A percentile compares a stretch with the other conserved stretches of the same genome.
phyloP scores from a whole-genome alignment of 2,888 invertebrate species.

The Drosophila borborema region DNA sequence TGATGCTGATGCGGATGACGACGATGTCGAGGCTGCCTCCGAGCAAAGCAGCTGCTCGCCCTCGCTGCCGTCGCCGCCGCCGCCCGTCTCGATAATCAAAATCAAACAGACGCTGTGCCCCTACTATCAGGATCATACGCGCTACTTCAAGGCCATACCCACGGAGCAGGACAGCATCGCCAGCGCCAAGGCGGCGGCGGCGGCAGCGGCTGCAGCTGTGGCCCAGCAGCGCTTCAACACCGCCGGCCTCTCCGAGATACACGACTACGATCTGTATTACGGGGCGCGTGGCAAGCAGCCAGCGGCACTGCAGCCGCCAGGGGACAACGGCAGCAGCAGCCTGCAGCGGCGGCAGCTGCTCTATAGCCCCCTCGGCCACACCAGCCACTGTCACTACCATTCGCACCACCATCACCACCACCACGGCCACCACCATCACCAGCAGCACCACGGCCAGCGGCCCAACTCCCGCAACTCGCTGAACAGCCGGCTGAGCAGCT shows the following conservation, averaged over 20 bases:
- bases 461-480: conserved; percentile 92
- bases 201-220: conserved; percentile 42
- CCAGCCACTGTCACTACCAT: conserved; percentile 79
- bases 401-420: conserved; percentile 53
- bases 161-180: conserved; percentile 83
- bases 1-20: conserved; percentile 25
- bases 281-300: conserved; percentile 71
- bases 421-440: conserved; percentile 60
- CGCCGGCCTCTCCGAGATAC: conserved; percentile 82
- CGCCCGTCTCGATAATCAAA: conserved; percentile 77
- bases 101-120: conserved; percentile 82
- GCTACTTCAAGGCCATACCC: conserved; percentile 83
- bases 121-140: conserved; percentile 83
- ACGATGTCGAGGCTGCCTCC: conserved; percentile 69
- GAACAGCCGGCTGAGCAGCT: conserved; percentile 92
- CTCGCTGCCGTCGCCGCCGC: conserved; percentile 75
- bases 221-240: conserved; percentile 80
- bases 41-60: conserved; percentile 78
- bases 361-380: conserved; percentile 84
- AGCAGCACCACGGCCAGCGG: conserved; percentile 85
- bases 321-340: conserved; percentile 64
- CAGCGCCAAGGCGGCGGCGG: conserved; percentile 74
- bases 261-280: conserved; percentile 84
- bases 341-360: conserved; percentile 80
- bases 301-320: conserved; percentile 29